Evolutionary conservation across 92 coral and sea anemone species (phyloP), one percentile per base, ranked within the genome.

Genomic region (Blastomussa wellsi): DNA sequence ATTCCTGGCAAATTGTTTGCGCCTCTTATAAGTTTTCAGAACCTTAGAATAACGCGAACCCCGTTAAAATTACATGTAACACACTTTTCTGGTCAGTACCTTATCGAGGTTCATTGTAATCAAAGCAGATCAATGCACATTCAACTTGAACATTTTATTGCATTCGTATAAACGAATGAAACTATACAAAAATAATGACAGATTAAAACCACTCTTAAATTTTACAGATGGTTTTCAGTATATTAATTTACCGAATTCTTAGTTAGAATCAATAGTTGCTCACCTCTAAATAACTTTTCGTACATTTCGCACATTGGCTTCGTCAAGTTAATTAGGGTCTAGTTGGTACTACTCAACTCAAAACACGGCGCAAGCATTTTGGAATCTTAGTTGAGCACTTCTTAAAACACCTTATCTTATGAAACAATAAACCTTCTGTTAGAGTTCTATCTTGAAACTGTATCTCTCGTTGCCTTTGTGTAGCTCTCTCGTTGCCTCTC

Each of bases 121-220:
- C 66, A 19, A 19, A 59, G 28, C 62, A 1, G 8, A 9, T 5
- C 5, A 28, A 60, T 13, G 36, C 35, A n/a, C 4, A 22, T 24
- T 32, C 48, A n/a, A 20, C 49, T 44, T 32, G 37, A 81, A 36
- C 35, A 33, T 65, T 81, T 81, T 81, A 82, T 70, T 52, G 24
- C 78, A 71, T 28, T 82, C 86, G 78, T 39, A 17, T 26, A 48
- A 66, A 82, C 69, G 86, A 82, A 52, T 70, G 78, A 52, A 82
- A 82, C 86, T 82, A 53, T 71, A 69, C 85, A 81, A 81, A 81
- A 81, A 81, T 81, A 81, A 67, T 68, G 77, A 81, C 85, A 67
- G 65, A 48, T 28, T 49, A 44, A 0, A 22, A 67, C 33, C n/a
- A 67, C 47, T 70, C 52, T 11, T 57, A n/a, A 64, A 60, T 79